Conservation (phyloP, 1,140 invertebrate species). For the Anagrus nilaparvatae region DNA sequence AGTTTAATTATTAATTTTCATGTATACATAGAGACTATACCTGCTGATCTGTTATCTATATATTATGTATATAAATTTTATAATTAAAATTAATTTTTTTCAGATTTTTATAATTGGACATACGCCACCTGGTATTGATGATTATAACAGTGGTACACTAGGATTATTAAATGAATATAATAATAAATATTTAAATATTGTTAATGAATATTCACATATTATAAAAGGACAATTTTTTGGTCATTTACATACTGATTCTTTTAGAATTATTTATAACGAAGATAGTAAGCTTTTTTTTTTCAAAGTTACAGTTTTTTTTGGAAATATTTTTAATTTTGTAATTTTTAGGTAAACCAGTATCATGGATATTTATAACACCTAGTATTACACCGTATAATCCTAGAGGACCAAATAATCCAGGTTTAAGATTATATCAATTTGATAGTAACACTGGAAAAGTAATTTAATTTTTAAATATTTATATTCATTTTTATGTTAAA, state of each 20-base stretch:
- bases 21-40: too few relatives aligned
- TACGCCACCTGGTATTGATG: constrained; percentile 77
- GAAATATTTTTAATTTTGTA: too few relatives aligned
- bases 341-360: constrained; percentile 60
- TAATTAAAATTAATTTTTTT: background rate
- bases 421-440: constrained; percentile 78
- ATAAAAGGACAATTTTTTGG: constrained; percentile 89
- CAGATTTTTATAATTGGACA: constrained; percentile 87
- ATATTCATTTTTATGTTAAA: background rate
- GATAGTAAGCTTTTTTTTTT: constrained; percentile 41
- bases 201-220: constrained; percentile 62
- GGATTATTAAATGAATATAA: constrained; percentile 57
- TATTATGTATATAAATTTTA: too few relatives aligned
- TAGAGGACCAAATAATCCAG: constrained; percentile 75
- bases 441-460: constrained; percentile 73
- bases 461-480: constrained; percentile 16
- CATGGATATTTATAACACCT: constrained; percentile 77
- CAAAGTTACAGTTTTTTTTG: too few relatives aligned
- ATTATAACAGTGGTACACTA: constrained; percentile 55
- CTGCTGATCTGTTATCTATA: too few relatives aligned
- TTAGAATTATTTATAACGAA: constrained; percentile 72
- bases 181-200: constrained; percentile 57
- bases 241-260: constrained; percentile 83
- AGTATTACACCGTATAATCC: constrained; percentile 72
- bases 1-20: too few relatives aligned